phyloP scores from a whole-genome alignment of 2,113 vertebrate genomes.

The Apus apus region DNA sequence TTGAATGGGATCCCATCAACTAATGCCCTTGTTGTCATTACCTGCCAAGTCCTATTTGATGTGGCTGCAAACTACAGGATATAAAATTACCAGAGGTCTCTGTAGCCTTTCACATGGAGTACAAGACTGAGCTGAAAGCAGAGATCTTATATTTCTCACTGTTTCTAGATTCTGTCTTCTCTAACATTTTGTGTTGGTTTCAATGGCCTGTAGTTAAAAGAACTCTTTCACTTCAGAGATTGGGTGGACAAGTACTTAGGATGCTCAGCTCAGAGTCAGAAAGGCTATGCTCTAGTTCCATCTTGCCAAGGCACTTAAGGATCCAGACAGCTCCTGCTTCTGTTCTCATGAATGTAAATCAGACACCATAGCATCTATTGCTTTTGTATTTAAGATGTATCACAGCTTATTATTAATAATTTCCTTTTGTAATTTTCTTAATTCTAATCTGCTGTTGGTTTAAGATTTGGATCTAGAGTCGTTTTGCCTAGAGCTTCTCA shows the following conservation, averaged over 20 bases:
- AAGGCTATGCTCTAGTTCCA: neutral
- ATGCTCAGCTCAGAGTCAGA: neutral
- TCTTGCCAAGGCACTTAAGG: neutral
- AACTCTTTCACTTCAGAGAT: neutral
- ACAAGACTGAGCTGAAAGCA: neutral
- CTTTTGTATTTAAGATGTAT: neutral
- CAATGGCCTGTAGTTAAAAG: neutral
- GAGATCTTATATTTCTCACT: neutral
- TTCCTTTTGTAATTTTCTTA: neutral
- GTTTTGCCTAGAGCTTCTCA: neutral
- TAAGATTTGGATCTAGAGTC: neutral
- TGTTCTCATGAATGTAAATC: neutral
- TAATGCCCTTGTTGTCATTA: neutral
- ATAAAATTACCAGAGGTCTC: neutral
- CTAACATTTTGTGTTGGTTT: neutral
- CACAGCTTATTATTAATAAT: neutral
- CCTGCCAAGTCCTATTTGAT: neutral
- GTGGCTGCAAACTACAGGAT: neutral
- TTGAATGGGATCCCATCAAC: neutral
- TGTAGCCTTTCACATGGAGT: neutral
- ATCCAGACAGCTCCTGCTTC: neutral
- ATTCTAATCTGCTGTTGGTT: neutral
- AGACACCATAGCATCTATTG: neutral
- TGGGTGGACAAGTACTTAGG: neutral
- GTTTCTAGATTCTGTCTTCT: neutral